Evolutionary conservation across 2,797 vertebrate species (phyloP).

Genomic region (Orestias chungarensis): DNA sequence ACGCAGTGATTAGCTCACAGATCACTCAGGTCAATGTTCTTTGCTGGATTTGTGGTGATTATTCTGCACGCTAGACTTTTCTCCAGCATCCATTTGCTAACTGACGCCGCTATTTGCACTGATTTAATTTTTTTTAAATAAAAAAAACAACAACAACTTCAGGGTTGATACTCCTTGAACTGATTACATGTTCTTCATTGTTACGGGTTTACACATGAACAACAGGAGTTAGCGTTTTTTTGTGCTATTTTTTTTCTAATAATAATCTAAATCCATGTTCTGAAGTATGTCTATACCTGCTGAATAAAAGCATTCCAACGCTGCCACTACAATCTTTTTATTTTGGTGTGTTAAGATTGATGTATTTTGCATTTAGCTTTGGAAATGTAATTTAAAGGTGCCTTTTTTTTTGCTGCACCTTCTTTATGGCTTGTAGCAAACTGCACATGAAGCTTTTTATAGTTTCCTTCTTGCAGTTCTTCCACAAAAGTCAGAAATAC

Average conservation of each 20-base stretch:
- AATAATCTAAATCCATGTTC: background rate
- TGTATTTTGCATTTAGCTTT: too few relatives aligned
- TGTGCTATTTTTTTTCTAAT: background rate
- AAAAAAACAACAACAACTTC: slow-evolving; percentile 17
- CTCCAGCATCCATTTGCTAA: slow-evolving; percentile 6
- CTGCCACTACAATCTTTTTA: background rate
- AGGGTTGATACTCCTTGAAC: background rate
- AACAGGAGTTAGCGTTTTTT: too few relatives aligned
- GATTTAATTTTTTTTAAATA: too few relatives aligned
- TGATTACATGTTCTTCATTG: too few relatives aligned
- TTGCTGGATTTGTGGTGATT: background rate
- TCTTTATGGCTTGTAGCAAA: too few relatives aligned
- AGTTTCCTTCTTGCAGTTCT: too few relatives aligned
- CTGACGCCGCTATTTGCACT: background rate
- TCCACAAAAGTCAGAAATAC: too few relatives aligned
- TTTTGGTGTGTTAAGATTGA: background rate
- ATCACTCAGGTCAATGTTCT: background rate
- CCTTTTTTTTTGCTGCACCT: too few relatives aligned
- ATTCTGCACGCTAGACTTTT: background rate
- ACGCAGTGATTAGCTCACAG: slow-evolving; percentile 30
- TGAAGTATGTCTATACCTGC: background rate
- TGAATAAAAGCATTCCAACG: background rate
- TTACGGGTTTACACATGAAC: too few relatives aligned
- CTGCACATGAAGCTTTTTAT: too few relatives aligned
- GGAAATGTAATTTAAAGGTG: too few relatives aligned